Evolutionary conservation across 2,888 invertebrate species (phyloP).

Genomic region (Nowickia ferox): DNA sequence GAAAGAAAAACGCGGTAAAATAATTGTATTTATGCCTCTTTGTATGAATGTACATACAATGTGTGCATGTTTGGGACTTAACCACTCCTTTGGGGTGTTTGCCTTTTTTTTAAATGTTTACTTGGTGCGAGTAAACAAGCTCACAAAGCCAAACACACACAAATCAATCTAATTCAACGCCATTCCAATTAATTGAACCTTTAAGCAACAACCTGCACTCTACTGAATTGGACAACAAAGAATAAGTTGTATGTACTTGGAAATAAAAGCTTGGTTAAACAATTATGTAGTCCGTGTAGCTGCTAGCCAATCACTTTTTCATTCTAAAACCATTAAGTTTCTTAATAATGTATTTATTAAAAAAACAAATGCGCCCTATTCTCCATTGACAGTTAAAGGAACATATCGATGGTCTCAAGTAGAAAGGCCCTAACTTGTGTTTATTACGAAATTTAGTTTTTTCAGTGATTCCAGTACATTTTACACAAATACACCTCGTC

Average conservation of each 20-base stretch:
- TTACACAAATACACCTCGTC: no score
- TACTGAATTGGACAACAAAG: slow-evolving; percentile 11
- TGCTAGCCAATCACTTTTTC: slow-evolving; percentile 55
- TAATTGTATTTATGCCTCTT: not conserved
- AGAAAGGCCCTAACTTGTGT: no score
- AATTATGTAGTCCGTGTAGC: slow-evolving; percentile 1
- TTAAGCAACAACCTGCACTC: not conserved
- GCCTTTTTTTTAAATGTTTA: slow-evolving; percentile 33
- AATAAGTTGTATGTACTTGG: not conserved
- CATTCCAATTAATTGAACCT: slow-evolving; percentile 14
- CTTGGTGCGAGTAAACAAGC: slow-evolving; percentile 36
- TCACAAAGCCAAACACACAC: slow-evolving; percentile 19
- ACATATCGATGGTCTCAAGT: no score
- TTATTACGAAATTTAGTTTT: no score
- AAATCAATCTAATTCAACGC: slow-evolving; percentile 42
- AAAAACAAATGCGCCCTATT: no score
- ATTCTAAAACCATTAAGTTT: slow-evolving; percentile 47
- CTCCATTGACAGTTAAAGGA: no score
- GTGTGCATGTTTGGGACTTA: not conserved
- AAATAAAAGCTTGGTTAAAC: slow-evolving; percentile 5
- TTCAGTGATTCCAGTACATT: no score
- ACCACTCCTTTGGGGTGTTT: slow-evolving; percentile 67
- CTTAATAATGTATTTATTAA: not conserved
- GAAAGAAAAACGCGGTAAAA: not conserved
- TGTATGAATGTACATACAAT: not conserved